Base-by-base conservation (phyloP, 2,797 vertebrate genomes). In the Coregonus sp. region DNA sequence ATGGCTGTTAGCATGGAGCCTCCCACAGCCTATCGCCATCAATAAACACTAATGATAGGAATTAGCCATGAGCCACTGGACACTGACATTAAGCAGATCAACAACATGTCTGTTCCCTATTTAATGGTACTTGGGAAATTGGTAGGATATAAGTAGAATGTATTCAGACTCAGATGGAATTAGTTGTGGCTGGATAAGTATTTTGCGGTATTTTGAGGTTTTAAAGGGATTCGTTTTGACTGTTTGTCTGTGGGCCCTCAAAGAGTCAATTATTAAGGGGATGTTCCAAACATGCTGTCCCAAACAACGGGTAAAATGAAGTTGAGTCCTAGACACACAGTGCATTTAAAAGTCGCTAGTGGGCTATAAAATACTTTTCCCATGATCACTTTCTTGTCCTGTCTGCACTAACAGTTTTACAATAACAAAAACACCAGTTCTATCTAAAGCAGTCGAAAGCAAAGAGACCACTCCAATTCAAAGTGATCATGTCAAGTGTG, bases 31-130 rank as follows among this genome's bases (percentile, higher is more conserved):
- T 47, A 47, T 47, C 75, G 76, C 84, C 90, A 91, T 92, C 89
- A 91, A 91, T 91, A 92, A 81, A 83, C 86, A 25, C 88, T 93
- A 93, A 94, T 93, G 86, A 92, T 78, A 86, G 89, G 86, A 92
- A 93, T 94, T 93, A 93, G 91, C 89, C 80, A 80, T 81, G 90
- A 90, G 84, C 89, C 89, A 79, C 86, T 90, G 86, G 86, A 87
- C 73, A 51, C 84, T 86, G 86, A 93, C 89, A 88, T 90, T 88
- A 88, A 84, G 84, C 89, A 91, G 89, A 89, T 90, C 90, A 90
- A 89, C 90, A 88, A 86, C 88, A 89, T 80, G 80, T 82, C 86
- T 85, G 84, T 88, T 88, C 73, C 76, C 83, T 79, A 63, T 86
- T 86, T 87, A 88, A 86, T 87, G 75, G 81, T 80, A 80, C 81